A percentile compares a stretch with the other conserved stretches of the same genome.
These are phyloP conservation scores for Hybognathus amarus DNA, from an alignment of 2,797 vertebrate genomes.

Conservation along the genomic window DNA sequence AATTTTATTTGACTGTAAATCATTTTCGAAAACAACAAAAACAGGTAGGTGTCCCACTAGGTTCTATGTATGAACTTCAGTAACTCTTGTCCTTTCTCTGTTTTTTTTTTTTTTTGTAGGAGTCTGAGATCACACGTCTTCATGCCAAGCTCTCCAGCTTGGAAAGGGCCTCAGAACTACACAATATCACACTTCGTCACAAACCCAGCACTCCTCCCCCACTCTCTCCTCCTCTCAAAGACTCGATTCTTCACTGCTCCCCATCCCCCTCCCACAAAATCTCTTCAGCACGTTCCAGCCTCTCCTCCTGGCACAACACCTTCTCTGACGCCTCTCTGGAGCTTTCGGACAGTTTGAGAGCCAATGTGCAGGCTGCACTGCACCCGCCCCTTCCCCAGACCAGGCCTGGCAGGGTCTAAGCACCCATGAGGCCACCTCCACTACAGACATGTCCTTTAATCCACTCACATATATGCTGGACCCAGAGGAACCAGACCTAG, in stretches of 20 bases:
- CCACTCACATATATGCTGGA: constrained; percentile 80
- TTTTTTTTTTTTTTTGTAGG: constrained; percentile 62
- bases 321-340: constrained; percentile 73
- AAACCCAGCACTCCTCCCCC: constrained; percentile 31
- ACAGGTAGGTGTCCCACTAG: not conserved
- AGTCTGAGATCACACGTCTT: constrained; percentile 80
- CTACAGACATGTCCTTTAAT: constrained; percentile 81
- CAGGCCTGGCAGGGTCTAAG: constrained; percentile 69
- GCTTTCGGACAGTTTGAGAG: constrained; percentile 73
- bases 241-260: constrained; percentile 5
- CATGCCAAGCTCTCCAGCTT: constrained; percentile 77
- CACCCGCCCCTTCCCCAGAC: constrained; percentile 66
- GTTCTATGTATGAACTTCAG: not conserved
- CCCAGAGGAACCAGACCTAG: constrained; percentile 61
- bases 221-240: constrained; percentile 45
- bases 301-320: constrained; percentile 63
- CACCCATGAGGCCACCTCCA: constrained; percentile 59
- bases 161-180: constrained; percentile 70
- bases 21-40: not conserved
- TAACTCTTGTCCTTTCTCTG: not conserved
- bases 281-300: constrained; percentile 57
- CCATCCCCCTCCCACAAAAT: constrained; percentile 46
- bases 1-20: not conserved
- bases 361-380: constrained; percentile 67
- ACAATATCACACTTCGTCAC: constrained; percentile 53